Conservation (phyloP, 1,140 invertebrate species). For the Zophobas morio region DNA sequence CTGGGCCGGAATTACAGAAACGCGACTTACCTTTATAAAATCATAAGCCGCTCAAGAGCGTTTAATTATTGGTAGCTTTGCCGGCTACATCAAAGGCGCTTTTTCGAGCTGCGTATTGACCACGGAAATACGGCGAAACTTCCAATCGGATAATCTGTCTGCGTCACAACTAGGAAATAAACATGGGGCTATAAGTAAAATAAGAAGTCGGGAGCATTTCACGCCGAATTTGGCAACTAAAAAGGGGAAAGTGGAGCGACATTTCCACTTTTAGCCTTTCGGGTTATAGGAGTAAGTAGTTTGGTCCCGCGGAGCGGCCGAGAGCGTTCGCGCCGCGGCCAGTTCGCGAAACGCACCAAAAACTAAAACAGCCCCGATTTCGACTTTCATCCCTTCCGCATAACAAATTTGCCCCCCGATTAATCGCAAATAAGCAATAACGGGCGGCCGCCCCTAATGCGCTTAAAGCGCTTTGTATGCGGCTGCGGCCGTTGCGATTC, state of each 20-base stretch:
- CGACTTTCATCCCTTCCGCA: too few species aligned
- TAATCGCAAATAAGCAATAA: constrained; percentile 50
- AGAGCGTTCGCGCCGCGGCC: too few species aligned
- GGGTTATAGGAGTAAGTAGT: neutral
- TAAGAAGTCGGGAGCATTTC: constrained; percentile 10
- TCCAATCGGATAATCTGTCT: constrained; percentile 16
- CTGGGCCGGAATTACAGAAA: neutral
- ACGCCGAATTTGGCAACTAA: constrained; percentile 8
- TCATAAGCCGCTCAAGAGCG: constrained; percentile 9
- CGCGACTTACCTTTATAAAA: constrained; percentile 26
- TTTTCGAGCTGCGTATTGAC: constrained; percentile 11
- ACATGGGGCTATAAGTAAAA: constrained; percentile 14
- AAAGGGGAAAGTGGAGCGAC: neutral
- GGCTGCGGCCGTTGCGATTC: constrained; percentile 42
- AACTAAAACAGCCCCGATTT: too few species aligned
- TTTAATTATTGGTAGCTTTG: constrained; percentile 24
- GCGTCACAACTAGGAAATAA: constrained; percentile 14
- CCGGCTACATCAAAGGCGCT: constrained; percentile 16
- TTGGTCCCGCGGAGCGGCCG: too few species aligned
- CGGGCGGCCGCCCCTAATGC: constrained; percentile 50
- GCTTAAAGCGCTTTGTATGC: constrained; percentile 49
- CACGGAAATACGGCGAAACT: constrained; percentile 11
- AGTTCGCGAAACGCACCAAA: too few species aligned
- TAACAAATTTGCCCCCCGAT: neutral
- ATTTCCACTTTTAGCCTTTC: neutral